Conservation (phyloP, 2,113 vertebrate species). For the Hucho hucho region DNA sequence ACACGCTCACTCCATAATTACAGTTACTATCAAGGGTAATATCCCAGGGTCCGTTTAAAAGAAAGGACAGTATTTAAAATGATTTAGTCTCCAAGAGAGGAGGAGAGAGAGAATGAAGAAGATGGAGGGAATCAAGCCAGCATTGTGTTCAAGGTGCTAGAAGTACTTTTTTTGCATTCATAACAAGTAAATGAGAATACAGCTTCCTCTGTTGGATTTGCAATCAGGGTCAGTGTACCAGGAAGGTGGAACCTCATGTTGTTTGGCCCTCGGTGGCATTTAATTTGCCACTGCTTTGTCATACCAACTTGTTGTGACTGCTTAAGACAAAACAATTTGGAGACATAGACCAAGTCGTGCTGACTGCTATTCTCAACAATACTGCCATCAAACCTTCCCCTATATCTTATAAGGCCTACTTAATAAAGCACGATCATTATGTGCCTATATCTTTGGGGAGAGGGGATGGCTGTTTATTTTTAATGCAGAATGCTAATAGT, state of each 20-base stretch:
- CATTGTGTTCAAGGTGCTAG: conserved; percentile 16
- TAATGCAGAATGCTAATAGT: too few species aligned
- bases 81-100: conserved; percentile 69
- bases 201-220: conserved; percentile 72
- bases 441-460: too few species aligned
- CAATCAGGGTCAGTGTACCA: conserved; percentile 74
- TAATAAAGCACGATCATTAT: too few species aligned
- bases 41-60: conserved; percentile 75
- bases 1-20: conserved; percentile 78
- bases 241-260: conserved; percentile 53
- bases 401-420: too few species aligned
- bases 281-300: not conserved
- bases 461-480: too few species aligned
- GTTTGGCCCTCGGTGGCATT: conserved; percentile 10
- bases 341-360: too few species aligned
- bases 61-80: conserved; percentile 78
- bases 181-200: conserved; percentile 80
- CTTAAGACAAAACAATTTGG: too few species aligned
- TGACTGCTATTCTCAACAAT: too few species aligned
- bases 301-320: too few species aligned
- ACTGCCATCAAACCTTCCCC: too few species aligned
- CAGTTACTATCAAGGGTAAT: conserved; percentile 85
- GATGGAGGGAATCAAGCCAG: conserved; percentile 53
- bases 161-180: conserved; percentile 73
- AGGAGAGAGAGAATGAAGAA: not conserved